Base-by-base conservation (phyloP, 2,888 invertebrate genomes). In the Cataglyphis cursor region DNA sequence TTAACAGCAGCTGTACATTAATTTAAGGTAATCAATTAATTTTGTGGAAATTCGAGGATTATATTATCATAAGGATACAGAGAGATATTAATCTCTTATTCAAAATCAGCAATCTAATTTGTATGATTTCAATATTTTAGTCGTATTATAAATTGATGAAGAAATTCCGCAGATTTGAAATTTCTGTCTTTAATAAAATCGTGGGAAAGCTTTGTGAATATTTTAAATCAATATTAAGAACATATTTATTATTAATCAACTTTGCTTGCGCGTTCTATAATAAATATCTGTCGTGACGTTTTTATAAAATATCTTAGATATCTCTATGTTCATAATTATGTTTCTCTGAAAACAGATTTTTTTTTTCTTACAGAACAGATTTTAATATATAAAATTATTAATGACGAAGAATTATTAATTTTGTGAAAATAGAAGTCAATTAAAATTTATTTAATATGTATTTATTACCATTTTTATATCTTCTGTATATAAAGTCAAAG, bases 21-120 rank as follows among this genome's bases (percentile, higher is more conserved):
- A 78, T 57, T 15, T 41, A 15, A 57, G 24, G 35, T 38, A 35
- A 70, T 78, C 41, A n/a, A 31, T 41, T 35, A 54, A 68, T 78
- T 41, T n/a, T 28, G 15, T n/a, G 1, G 3, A 76, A 51, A 51
- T 51, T 57, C 10, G 18, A 9, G 12, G 8, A 57, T 57, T 41
- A 70, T 51, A 51, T 57, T 21, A 44, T 41, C 9, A 35, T 24
- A 57, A 57, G 31, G n/a, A 15, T 38, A 18, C 15, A 48, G 18
- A 73, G 2, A 65, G 15, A 48, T 75, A 6, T 64, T 51, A 54
- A 54, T 57, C n/a, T 21, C 18, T 38, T 51, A 57, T 24, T 41
- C 38, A 2, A 12, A 35, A 57, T 28, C 28, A 41, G 41, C 10
- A 28, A 65, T 35, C 1, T 48, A 44, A 51, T 54, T 12, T 24